These are phyloP conservation scores for Chascanopsetta lugubris DNA, from an alignment of 2,113 vertebrate genomes.

Conservation along the genomic window DNA sequence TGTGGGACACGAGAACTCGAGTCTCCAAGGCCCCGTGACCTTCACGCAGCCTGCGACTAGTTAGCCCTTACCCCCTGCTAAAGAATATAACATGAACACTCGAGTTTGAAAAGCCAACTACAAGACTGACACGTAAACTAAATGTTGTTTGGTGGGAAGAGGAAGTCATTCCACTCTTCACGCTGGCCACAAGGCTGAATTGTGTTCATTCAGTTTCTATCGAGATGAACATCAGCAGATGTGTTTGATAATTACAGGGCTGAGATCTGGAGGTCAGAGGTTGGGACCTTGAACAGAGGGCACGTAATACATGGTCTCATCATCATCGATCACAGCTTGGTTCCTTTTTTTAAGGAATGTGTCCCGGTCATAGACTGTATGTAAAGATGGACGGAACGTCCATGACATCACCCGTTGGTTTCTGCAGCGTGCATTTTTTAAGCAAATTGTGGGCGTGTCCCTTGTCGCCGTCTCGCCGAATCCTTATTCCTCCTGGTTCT, in stretches of 20 bases:
- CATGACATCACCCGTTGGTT: no score
- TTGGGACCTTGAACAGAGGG: not conserved
- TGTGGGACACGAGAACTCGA: constrained; percentile 12
- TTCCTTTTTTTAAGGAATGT: no score
- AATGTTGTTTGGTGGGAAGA: no score
- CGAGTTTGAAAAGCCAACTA: constrained; percentile 15
- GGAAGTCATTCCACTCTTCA: not conserved
- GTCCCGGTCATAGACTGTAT: no score
- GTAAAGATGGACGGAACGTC: no score
- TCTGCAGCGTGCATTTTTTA: no score
- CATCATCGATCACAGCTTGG: not conserved
- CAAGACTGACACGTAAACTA: constrained; percentile 3
- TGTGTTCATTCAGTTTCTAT: not conserved
- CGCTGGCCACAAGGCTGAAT: not conserved
- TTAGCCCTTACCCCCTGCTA: constrained; percentile 32
- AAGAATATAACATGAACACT: constrained; percentile 1
- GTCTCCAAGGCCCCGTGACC: constrained; percentile 6
- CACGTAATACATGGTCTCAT: not conserved
- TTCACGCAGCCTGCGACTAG: constrained; percentile 27
- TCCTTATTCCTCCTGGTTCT: no score
- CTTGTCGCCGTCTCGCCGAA: no score
- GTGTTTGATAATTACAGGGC: not conserved
- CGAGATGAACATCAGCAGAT: not conserved
- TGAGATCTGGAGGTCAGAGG: not conserved
- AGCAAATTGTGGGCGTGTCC: no score